Evolutionary conservation across 2,113 vertebrate species (phyloP), one percentile per base, ranked within the genome.

Genomic region (Aptenodytes patagonicus): DNA sequence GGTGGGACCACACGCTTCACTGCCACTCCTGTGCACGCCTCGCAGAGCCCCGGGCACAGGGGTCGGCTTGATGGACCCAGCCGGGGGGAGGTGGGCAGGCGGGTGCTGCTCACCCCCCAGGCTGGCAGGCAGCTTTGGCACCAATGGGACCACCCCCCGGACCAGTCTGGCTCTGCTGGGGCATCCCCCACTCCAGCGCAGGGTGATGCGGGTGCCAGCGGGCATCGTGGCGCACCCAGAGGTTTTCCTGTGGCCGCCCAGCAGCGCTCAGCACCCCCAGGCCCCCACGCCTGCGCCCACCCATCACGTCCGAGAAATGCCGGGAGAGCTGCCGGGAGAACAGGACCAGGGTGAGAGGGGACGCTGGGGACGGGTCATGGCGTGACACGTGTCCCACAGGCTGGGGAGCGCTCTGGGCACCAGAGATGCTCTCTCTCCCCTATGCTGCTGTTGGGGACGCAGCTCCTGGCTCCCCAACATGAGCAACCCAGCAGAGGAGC

Each of bases 271-370:
- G 13, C 18, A 3, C n/a, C 34, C 9, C 57, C 1, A 0, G 17
- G 15, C 13, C n/a, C 21, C 38, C 38, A 26, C 0, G 0, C 17
- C 40, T 75, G 40, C 1, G 0, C 24, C 58, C 25, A 77, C 16
- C 8, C 25, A 21, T 16, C 2, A 10, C 34, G 51, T 44, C 60
- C 0, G 2, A 42, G 51, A 40, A 73, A 17, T 2, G 47, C 6
- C 1, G 0, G 44, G 75, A 65, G 9, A 28, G 44, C 13, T 36
- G 29, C 34, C 1, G 4, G 64, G 13, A 58, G 25, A 1, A 4
- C 32, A 25, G 29, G 60, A 14, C 9, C 25, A 52, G 78, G 51
- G 20, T 21, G 10, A 65, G 42, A 34, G 9, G 26, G 57, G 47
- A 25, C 2, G 2, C 51, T 80, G 51, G 32, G 46, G 28, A 73